A percentile compares a stretch with the other conserved stretches of the same genome.
These are phyloP conservation scores for Amiota mariae DNA, from an alignment of 2,888 invertebrate genomes.

Conservation along the genomic window DNA sequence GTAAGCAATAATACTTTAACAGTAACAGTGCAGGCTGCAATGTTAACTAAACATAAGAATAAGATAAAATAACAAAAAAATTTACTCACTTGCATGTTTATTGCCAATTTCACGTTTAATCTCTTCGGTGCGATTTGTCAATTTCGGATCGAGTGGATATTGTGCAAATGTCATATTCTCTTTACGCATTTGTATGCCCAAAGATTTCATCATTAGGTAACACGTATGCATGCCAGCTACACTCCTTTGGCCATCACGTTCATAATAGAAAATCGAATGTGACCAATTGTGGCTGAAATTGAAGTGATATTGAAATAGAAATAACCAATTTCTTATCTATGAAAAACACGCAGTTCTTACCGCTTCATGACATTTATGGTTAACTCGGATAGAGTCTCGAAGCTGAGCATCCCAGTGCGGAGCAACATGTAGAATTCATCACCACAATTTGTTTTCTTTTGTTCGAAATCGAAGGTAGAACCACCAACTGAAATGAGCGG, in stretches of 20 bases:
- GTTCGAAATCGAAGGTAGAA: conserved; percentile 85
- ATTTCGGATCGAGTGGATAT: conserved; percentile 66
- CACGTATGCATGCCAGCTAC: conserved; percentile 84
- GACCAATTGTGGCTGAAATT: conserved; percentile 81
- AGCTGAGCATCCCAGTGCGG: conserved; percentile 83
- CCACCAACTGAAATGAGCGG: conserved; percentile 88
- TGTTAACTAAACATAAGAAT: too few species aligned
- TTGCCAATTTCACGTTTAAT: conserved; percentile 80
- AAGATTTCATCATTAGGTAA: conserved; percentile 82
- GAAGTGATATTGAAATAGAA: conserved; percentile 19
- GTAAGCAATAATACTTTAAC: background rate
- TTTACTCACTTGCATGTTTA: conserved; percentile 82
- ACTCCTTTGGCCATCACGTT: conserved; percentile 80
- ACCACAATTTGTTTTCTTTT: conserved; percentile 79
- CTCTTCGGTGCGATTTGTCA: conserved; percentile 78
- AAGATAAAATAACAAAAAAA: too few species aligned
- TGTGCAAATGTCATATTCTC: conserved; percentile 71
- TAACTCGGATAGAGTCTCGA: conserved; percentile 82
- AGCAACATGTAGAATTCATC: conserved; percentile 88
- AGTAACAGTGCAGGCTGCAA: background rate
- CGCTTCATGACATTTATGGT: conserved; percentile 81
- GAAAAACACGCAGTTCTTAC: conserved; percentile 73
- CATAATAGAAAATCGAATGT: conserved; percentile 83
- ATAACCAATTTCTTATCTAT: background rate
- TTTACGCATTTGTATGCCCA: conserved; percentile 78